Conservation (phyloP, 2,888 invertebrate species). For the Agonopterix heracliana region DNA sequence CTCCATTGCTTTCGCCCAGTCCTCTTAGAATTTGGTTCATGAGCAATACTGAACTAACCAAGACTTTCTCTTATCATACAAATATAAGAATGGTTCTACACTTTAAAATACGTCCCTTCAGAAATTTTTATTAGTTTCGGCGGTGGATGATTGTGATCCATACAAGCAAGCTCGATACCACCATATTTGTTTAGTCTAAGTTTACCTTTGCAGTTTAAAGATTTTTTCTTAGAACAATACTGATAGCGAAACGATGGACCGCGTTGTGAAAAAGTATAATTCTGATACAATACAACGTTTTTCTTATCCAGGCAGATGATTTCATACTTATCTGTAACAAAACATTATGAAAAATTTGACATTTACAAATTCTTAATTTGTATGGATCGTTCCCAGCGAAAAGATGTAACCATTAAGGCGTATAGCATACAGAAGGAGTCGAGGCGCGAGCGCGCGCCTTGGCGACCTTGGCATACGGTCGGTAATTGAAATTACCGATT, state of each 20-base stretch:
- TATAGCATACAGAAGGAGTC: no score
- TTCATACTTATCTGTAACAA: neutral
- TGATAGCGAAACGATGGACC: neutral
- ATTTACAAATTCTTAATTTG: no score
- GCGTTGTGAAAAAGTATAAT: neutral
- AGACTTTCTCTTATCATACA: no score
- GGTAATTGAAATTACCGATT: no score
- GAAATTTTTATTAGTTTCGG: conserved; percentile 12
- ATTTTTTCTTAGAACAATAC: neutral
- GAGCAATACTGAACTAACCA: no score
- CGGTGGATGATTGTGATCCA: conserved; percentile 29
- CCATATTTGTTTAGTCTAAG: conserved; percentile 15
- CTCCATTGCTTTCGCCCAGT: no score
- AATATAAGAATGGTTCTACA: neutral
- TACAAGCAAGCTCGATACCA: conserved; percentile 11
- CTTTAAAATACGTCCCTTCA: neutral
- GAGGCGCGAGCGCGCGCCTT: no score
- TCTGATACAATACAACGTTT: neutral
- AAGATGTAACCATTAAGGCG: no score
- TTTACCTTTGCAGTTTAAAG: conserved; percentile 14
- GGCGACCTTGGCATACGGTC: no score
- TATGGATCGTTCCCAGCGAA: no score
- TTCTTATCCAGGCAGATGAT: neutral
- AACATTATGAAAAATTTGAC: no score
- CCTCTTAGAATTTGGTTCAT: no score